Base-by-base conservation (phyloP, 2,797 vertebrate genomes). In the Enteromius paludinosus region DNA sequence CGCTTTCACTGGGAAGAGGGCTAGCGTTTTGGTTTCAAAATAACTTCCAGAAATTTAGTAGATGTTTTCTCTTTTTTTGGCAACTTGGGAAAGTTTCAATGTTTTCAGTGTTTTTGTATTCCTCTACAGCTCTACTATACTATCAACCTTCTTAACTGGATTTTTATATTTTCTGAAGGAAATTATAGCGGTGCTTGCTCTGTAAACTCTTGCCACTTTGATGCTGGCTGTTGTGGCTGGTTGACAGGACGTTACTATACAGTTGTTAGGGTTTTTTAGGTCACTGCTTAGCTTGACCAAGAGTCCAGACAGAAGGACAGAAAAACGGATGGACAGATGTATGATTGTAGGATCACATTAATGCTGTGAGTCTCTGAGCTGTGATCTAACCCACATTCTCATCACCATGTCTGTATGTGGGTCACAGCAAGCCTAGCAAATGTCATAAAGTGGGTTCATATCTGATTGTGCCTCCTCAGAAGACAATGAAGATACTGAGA, bases 381-480 rank as follows among this genome's bases (percentile, higher is more conserved):
- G 33, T 41, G 64, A 61, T 64, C 15, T 72, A 18, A 33, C 28
- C 30, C 52, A 62, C 38, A 78, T 28, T 70, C 72, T 35, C 3
- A 45, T 78, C 35, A 49, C 25, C 1, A 47, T 41, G n/a, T 52
- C 47, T 79, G 33, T n/a, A n/a, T 70, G 35, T 79, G 28, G 65
- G 65, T 70, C 78, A 69, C 17, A 41, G 47, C 17, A 70, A 70
- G 18, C 52, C 23, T 30, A 54, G 23, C 33, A 79, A 79, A 69
- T 79, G 78, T 79, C 78, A 71, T 61, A 30, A n/a, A 30, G 78
- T 80, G 78, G 78, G 78, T 61, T 80, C 35, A 79, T 30, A 70
- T 80, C 52, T 71, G 41, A 80, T 80, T 80, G 70, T 47, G 54
- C 38, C 52, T 80, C 38, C 33, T 71, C 52, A 33, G 52, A 28